Evolutionary conservation across 1,140 invertebrate genomes (phyloP).

Genomic region (Myzus persicae): DNA sequence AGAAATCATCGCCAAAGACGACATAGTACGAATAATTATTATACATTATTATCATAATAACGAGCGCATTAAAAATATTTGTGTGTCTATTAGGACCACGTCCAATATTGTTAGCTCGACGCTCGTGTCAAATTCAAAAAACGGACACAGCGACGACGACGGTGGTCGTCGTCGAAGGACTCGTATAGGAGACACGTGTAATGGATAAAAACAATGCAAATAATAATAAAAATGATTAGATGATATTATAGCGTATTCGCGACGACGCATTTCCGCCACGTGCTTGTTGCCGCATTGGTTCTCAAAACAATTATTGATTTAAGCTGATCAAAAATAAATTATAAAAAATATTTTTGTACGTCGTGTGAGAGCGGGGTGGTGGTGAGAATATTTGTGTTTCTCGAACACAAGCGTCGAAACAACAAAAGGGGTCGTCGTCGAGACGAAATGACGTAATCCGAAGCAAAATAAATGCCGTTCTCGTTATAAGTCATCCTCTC

Average conservation of each 20-base stretch:
- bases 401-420: background rate
- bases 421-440: background rate
- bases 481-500: background rate
- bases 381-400: background rate
- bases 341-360: background rate
- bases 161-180: background rate
- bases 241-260: background rate
- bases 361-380: background rate
- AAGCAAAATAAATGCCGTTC: slow-evolving; percentile 14
- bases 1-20: background rate
- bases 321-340: background rate
- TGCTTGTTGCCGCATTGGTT: slow-evolving; percentile 11
- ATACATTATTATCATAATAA: background rate
- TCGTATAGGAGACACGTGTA: background rate
- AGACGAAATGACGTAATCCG: slow-evolving; percentile 30
- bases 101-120: background rate
- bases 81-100: background rate
- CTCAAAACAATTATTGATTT: background rate
- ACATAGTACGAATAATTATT: background rate
- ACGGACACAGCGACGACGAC: background rate
- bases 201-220: background rate
- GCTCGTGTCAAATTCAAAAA: slow-evolving; percentile 5
- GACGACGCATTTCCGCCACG: slow-evolving; percentile 26
- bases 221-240: slow-evolving; percentile 3
- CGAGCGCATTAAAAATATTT: background rate